These are phyloP conservation scores for Acanthosepion esculentum DNA, from an alignment of 2,888 invertebrate genomes.

Conservation along the genomic window DNA sequence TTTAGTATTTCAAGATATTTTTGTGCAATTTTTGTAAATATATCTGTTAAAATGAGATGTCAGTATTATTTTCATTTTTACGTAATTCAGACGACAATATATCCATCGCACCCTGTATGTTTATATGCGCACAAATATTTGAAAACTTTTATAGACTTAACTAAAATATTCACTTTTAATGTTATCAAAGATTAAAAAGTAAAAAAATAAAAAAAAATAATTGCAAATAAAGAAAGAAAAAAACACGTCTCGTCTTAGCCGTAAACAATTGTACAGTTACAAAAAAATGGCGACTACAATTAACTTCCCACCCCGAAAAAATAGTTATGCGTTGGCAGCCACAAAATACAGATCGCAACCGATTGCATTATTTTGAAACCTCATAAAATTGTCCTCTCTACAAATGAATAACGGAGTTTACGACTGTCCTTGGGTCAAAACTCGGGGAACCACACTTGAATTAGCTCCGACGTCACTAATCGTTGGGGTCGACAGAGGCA, in stretches of 20 bases:
- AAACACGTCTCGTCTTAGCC: neutral
- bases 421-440: slow-evolving; percentile 17
- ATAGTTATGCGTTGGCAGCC: slow-evolving; percentile 17
- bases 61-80: too few relatives aligned
- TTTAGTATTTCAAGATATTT: too few relatives aligned
- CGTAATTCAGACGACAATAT: too few relatives aligned
- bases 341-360: slow-evolving; percentile 33
- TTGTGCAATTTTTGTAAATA: too few relatives aligned
- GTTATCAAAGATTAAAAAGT: neutral
- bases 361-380: slow-evolving; percentile 33
- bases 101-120: too few relatives aligned
- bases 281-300: neutral
- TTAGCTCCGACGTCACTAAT: neutral
- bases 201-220: neutral
- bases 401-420: neutral
- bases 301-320: neutral
- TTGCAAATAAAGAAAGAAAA: neutral
- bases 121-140: too few relatives aligned
- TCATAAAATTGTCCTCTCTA: slow-evolving; percentile 13
- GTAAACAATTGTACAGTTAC: neutral
- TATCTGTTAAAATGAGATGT: too few relatives aligned
- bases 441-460: slow-evolving; percentile 12
- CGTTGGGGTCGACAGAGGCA: slow-evolving; percentile 13
- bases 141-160: neutral
- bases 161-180: neutral